A percentile compares a stretch with the other conserved stretches of the same genome.
These are phyloP conservation scores for Aradophagus sp. DNA, from an alignment of 1,140 invertebrate genomes.

Conservation along the genomic window DNA sequence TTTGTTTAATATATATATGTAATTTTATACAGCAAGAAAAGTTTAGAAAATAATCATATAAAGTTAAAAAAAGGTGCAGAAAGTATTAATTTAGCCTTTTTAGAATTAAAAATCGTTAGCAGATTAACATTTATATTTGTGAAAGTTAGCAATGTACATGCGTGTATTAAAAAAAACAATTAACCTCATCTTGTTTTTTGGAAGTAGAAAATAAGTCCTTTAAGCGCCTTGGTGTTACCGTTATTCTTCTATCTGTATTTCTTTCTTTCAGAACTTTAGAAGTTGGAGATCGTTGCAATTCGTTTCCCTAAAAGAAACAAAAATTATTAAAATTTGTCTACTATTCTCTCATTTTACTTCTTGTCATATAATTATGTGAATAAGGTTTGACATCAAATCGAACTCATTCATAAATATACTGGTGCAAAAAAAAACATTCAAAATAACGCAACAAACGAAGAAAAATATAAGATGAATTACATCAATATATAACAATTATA, in stretches of 20 bases:
- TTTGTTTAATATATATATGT: not conserved
- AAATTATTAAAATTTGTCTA: not conserved
- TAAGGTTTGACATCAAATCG: too few species aligned
- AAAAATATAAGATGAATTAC: not conserved
- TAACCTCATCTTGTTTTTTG: constrained; percentile 62
- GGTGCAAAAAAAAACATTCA: too few species aligned
- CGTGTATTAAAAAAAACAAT: constrained; percentile 13
- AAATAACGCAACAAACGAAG: too few species aligned
- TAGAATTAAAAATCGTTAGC: too few species aligned
- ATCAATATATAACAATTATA: not conserved
- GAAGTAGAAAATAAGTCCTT: constrained; percentile 59
- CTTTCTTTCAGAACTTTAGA: constrained; percentile 61
- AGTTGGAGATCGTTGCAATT: constrained; percentile 57
- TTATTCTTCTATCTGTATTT: constrained; percentile 59
- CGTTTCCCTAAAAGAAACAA: constrained; percentile 57
- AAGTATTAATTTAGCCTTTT: not conserved
- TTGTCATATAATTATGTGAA: too few species aligned
- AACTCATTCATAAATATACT: too few species aligned
- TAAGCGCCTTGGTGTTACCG: constrained; percentile 57
- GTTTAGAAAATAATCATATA: not conserved
- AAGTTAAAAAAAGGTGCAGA: not conserved
- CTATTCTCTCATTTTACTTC: too few species aligned
- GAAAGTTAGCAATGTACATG: too few species aligned
- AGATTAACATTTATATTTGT: too few species aligned
- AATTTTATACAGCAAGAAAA: not conserved